Conservation (phyloP, 1,140 invertebrate species). For the Cydia fagiglandana region DNA sequence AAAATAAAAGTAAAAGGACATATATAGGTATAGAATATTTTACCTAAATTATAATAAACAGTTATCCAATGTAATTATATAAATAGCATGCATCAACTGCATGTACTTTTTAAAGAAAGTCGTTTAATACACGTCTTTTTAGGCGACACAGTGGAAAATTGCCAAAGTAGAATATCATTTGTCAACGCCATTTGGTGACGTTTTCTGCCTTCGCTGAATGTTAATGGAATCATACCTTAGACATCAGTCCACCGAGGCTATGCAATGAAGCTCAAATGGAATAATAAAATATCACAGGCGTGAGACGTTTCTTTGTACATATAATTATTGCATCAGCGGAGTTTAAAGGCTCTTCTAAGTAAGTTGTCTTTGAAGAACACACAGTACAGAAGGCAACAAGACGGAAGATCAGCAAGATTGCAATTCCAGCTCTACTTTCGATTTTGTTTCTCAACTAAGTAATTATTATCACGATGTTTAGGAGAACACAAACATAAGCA, state of each 20-base stretch:
- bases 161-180: constrained; percentile 53
- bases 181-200: constrained; percentile 52
- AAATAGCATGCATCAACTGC: background rate
- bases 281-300: constrained; percentile 21
- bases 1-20: no score
- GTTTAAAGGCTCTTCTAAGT: background rate
- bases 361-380: background rate
- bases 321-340: background rate
- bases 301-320: constrained; percentile 11
- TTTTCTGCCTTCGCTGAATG: constrained; percentile 49
- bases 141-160: constrained; percentile 50
- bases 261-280: constrained; percentile 24
- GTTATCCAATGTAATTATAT: no score
- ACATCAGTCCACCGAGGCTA: constrained; percentile 28
- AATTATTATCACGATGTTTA: no score
- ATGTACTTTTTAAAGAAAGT: constrained; percentile 42
- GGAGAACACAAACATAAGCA: no score
- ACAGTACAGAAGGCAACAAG: background rate
- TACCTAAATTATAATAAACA: no score
- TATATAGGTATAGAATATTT: no score
- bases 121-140: constrained; percentile 42
- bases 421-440: background rate
- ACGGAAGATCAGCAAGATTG: background rate
- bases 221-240: constrained; percentile 36
- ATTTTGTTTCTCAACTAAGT: no score